Conservation (phyloP, 1,140 invertebrate species). For the Battus philenor region DNA sequence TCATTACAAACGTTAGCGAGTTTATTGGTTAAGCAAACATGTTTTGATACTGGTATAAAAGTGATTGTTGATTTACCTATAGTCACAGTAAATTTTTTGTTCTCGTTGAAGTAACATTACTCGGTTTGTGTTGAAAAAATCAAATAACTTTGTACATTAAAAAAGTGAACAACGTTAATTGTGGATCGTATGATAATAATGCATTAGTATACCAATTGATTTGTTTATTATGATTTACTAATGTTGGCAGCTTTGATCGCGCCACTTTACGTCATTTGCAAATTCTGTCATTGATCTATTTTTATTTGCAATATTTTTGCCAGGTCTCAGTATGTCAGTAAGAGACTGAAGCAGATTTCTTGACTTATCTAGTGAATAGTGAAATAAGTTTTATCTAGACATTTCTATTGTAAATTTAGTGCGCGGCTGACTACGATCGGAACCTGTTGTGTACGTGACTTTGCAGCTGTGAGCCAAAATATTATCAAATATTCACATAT, state of each 20-base stretch:
- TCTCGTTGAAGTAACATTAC: slow-evolving; percentile 19
- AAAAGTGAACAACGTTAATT: too few relatives aligned
- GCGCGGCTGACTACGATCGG: slow-evolving; percentile 2
- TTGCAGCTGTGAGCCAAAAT: slow-evolving; percentile 3
- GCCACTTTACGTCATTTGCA: slow-evolving; percentile 51
- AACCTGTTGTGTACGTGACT: slow-evolving; percentile 25
- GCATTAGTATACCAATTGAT: too few relatives aligned
- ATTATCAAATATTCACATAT: slow-evolving; percentile 3
- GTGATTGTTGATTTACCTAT: slow-evolving; percentile 16
- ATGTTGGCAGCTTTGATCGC: slow-evolving; percentile 54
- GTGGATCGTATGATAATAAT: too few relatives aligned
- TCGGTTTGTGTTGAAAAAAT: too few relatives aligned
- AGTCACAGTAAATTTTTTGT: slow-evolving; percentile 28
- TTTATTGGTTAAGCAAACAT: slow-evolving; percentile 47
- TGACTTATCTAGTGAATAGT: neutral
- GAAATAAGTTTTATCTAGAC: neutral
- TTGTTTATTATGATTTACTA: slow-evolving; percentile 43
- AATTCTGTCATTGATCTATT: slow-evolving; percentile 56
- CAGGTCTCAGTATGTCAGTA: slow-evolving; percentile 25
- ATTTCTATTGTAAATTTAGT: slow-evolving; percentile 3
- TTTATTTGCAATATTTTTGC: slow-evolving; percentile 35
- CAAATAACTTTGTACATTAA: too few relatives aligned
- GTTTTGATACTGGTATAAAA: slow-evolving; percentile 56
- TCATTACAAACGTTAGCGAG: slow-evolving; percentile 21
- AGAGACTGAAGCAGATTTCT: slow-evolving; percentile 7